Percentiles rank a stretch among this genome's conserved stretches.
Evolutionary conservation across 2,888 invertebrate genomes (phyloP).

Genomic region (Steromphala cineraria): DNA sequence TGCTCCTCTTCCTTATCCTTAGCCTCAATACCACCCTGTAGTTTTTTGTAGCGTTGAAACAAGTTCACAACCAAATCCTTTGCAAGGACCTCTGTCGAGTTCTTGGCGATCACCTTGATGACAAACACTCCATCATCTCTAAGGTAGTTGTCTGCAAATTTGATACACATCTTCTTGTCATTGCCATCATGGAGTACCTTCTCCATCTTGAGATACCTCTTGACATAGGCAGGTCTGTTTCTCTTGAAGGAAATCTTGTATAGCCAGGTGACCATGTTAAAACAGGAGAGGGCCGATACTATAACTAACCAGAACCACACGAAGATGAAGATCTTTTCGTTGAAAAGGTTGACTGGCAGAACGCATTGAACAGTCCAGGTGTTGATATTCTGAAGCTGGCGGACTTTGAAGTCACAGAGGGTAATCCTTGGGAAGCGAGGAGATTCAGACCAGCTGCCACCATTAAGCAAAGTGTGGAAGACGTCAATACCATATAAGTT

Average conservation of each 20-base stretch:
- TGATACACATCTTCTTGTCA: slow-evolving; percentile 47
- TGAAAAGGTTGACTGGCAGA: slow-evolving; percentile 68
- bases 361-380: slow-evolving; percentile 69
- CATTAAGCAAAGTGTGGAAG: slow-evolving; percentile 33
- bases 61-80: no score
- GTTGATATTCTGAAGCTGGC: slow-evolving; percentile 66
- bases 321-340: slow-evolving; percentile 70
- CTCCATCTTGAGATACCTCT: slow-evolving; percentile 59
- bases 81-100: slow-evolving; percentile 35
- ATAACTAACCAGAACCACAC: slow-evolving; percentile 71
- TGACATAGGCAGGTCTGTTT: slow-evolving; percentile 58
- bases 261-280: slow-evolving; percentile 54
- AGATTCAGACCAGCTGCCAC: slow-evolving; percentile 50
- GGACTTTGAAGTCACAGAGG: slow-evolving; percentile 66
- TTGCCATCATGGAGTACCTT: slow-evolving; percentile 36
- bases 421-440: slow-evolving; percentile 67
- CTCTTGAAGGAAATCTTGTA: slow-evolving; percentile 61
- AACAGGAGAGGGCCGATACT: slow-evolving; percentile 49
- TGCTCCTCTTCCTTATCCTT: no score
- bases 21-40: no score
- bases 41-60: no score
- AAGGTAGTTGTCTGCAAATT: slow-evolving; percentile 47
- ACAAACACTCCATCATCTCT: slow-evolving; percentile 53
- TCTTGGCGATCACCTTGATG: slow-evolving; percentile 47
- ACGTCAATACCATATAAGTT: slow-evolving; percentile 66